phyloP scores from a whole-genome alignment of 2,888 invertebrate species.

The Apocheima hispidaria region DNA sequence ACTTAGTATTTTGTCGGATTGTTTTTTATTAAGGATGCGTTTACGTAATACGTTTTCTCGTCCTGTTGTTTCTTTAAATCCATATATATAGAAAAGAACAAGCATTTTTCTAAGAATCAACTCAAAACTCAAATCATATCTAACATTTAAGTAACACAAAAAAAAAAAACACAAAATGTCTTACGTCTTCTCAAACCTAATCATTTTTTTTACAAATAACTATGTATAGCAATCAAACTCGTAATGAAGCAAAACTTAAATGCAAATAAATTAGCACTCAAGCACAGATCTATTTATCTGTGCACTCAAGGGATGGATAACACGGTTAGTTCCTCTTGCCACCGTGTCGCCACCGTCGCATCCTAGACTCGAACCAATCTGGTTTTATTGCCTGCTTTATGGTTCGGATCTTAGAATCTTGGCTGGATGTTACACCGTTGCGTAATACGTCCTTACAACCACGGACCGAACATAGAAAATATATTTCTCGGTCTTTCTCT shows the following conservation, averaged over 20 bases:
- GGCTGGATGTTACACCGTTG: constrained; percentile 50
- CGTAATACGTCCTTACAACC: constrained; percentile 4
- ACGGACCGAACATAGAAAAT: too few relatives aligned
- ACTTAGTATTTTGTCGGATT: too few relatives aligned
- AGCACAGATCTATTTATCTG: too few relatives aligned
- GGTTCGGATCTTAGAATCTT: constrained; percentile 42
- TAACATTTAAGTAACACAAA: too few relatives aligned
- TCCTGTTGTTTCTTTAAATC: too few relatives aligned
- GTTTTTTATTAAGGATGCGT: too few relatives aligned
- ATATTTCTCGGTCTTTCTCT: too few relatives aligned
- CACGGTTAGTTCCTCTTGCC: constrained; percentile 63
- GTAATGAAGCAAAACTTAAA: constrained; percentile 29
- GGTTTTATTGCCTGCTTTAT: constrained; percentile 62
- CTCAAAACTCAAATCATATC: too few relatives aligned
- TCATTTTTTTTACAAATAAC: not conserved
- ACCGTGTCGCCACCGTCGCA: constrained; percentile 60
- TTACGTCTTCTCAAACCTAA: not conserved
- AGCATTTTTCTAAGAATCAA: too few relatives aligned
- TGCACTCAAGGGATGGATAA: constrained; percentile 59
- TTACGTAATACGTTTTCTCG: too few relatives aligned
- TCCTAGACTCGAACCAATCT: constrained; percentile 65
- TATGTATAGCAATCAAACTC: not conserved
- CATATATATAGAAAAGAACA: too few relatives aligned
- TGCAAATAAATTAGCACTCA: constrained; percentile 46
- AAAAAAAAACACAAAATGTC: too few relatives aligned